Conservation (phyloP, 2,113 vertebrate genomes). For the Phoenicopterus ruber region DNA sequence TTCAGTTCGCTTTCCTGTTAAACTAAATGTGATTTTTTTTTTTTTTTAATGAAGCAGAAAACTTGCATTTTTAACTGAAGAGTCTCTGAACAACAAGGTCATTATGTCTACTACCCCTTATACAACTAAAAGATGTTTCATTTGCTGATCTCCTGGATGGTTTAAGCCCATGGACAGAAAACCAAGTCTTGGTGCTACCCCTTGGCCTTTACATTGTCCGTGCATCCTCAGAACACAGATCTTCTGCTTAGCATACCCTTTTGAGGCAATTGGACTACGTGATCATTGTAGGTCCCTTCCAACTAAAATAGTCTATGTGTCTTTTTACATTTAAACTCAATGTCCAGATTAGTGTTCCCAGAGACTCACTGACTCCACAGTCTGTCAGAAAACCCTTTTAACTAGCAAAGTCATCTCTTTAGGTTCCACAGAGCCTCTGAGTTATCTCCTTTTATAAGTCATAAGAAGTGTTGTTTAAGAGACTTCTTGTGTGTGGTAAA, state of each 20-base stretch:
- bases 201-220: background rate
- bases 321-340: background rate
- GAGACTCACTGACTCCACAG: background rate
- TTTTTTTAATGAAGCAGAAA: background rate
- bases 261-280: background rate
- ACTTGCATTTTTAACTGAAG: background rate
- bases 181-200: background rate
- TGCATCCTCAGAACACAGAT: background rate
- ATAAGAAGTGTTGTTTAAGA: background rate
- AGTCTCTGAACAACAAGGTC: background rate
- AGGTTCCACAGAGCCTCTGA: background rate
- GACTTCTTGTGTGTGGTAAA: background rate
- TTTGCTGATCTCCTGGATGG: background rate
- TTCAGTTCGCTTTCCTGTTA: background rate
- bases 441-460: background rate
- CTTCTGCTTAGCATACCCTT: background rate
- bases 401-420: background rate
- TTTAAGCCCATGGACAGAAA: background rate
- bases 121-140: background rate
- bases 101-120: background rate
- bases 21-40: background rate
- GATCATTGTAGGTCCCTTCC: rapidly evolving
- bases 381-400: background rate
- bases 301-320: background rate
- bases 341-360: background rate